Conservation (phyloP, 92 coral and sea anemone species). For the Micromussa lordhowensis region DNA sequence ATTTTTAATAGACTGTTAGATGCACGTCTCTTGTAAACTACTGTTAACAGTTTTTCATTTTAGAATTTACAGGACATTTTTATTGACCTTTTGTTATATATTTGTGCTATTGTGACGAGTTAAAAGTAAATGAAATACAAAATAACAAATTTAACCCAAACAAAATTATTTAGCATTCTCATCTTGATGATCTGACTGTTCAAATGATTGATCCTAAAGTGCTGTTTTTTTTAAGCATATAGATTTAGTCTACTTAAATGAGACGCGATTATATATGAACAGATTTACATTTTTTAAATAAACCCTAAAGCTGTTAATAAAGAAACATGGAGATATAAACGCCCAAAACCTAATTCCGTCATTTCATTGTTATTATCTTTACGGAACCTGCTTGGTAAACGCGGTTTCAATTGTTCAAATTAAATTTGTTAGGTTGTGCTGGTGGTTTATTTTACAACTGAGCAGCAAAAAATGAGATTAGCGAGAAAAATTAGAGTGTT, state of each 20-base stretch:
- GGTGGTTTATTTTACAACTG: not conserved
- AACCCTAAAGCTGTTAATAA: not conserved
- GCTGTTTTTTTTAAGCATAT: not conserved
- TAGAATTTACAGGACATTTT: not conserved
- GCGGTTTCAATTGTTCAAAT: slow-evolving; percentile 3
- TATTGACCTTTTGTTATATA: not conserved
- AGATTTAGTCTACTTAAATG: not conserved
- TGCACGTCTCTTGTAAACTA: not conserved
- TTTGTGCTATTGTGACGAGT: not conserved
- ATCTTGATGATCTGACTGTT: not conserved
- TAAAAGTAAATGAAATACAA: not conserved
- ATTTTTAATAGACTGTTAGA: not conserved
- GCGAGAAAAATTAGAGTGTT: not conserved
- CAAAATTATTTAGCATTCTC: not conserved
- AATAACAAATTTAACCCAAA: not conserved
- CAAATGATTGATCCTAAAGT: not conserved
- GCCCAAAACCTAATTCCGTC: not conserved
- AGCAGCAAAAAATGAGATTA: not conserved
- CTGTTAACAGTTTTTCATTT: not conserved
- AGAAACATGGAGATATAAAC: not conserved
- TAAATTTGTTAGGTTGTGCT: not conserved
- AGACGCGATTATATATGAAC: not conserved
- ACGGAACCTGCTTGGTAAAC: not conserved
- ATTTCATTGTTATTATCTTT: not conserved
- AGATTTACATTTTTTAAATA: not conserved